phyloP scores from a whole-genome alignment of 2,797 vertebrate genomes.

The Gadopsis bispinosus region DNA sequence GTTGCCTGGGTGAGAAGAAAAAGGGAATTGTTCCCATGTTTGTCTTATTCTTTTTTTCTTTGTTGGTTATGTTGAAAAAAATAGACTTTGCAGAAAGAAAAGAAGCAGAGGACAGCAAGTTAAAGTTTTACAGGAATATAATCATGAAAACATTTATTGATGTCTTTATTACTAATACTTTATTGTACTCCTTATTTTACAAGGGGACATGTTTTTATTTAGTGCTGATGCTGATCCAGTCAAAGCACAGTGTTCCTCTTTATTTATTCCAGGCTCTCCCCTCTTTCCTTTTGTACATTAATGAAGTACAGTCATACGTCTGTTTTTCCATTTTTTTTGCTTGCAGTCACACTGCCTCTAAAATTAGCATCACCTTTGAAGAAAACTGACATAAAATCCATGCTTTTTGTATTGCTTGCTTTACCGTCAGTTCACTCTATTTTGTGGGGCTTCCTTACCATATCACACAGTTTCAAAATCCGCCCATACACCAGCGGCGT shows the following conservation, averaged over 20 bases:
- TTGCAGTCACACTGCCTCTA: neutral
- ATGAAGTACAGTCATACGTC: neutral
- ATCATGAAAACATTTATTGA: neutral
- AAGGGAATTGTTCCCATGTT: conserved; percentile 2
- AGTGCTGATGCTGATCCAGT: neutral
- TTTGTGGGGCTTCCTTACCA: too few species aligned
- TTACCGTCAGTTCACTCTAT: neutral
- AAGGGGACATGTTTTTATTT: neutral
- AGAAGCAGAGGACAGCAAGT: neutral
- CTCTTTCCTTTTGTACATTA: neutral
- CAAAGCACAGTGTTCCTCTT: neutral
- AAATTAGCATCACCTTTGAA: neutral
- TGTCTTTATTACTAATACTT: neutral
- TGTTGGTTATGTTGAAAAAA: neutral
- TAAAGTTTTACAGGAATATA: neutral
- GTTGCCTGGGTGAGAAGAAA: neutral
- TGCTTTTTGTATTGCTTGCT: neutral
- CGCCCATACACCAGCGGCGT: neutral
- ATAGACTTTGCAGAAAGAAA: neutral
- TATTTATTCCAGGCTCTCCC: neutral
- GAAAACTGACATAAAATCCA: neutral
- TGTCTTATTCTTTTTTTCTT: neutral
- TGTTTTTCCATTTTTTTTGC: neutral
- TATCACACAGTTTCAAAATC: neutral
- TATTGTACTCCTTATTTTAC: neutral